These are phyloP conservation scores for Chamaetylas fuelleborni DNA, from an alignment of 2,113 vertebrate species.

Conservation along the genomic window DNA sequence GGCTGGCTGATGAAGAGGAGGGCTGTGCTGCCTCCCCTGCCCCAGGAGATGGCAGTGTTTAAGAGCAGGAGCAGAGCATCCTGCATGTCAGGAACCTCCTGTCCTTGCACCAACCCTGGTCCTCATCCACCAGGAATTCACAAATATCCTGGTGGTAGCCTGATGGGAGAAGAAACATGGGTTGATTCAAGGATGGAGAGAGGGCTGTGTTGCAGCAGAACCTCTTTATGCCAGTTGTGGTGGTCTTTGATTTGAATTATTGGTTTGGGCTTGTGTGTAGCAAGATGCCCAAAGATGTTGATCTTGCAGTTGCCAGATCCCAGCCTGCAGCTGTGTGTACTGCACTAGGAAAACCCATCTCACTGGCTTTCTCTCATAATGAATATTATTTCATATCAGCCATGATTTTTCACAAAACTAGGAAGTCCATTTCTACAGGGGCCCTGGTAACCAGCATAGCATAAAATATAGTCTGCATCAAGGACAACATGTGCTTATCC, in stretches of 20 bases:
- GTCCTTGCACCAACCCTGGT: background rate
- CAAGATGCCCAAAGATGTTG: background rate
- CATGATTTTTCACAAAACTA: background rate
- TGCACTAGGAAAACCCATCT: background rate
- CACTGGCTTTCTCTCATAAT: background rate
- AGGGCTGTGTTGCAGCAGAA: background rate
- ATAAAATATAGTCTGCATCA: background rate
- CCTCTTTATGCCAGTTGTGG: background rate
- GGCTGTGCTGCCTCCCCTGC: background rate
- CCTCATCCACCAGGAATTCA: background rate
- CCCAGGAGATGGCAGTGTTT: constrained; percentile 66
- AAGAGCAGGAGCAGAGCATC: constrained; percentile 36
- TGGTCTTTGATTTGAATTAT: background rate
- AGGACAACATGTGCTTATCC: background rate
- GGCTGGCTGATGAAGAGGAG: background rate
- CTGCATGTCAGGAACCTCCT: background rate
- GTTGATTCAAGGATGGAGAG: background rate
- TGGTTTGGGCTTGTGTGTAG: background rate
- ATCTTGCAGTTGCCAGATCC: background rate
- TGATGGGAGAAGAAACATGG: background rate
- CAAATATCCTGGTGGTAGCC: background rate
- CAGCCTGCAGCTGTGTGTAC: background rate
- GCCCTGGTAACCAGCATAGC: fast-evolving
- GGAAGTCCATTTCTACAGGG: background rate
- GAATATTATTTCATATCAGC: background rate